Evolutionary conservation across 2,888 invertebrate genomes (phyloP).

Genomic region (Heliconius charithonia): DNA sequence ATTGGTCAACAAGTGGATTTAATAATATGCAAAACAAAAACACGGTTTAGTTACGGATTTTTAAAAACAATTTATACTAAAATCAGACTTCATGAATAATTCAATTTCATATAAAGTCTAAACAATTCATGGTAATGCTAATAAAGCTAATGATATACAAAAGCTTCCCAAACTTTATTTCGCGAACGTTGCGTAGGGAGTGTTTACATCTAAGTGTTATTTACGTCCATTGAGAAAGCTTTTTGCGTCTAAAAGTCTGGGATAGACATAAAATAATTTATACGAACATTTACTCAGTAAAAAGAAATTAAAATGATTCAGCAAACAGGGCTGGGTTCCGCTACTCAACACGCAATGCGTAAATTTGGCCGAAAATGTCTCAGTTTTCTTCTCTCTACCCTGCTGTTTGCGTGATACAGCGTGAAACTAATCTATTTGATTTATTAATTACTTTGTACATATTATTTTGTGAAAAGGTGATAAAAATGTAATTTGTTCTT

Average conservation of each 20-base stretch:
- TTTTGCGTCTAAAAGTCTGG: slow-evolving; percentile 1
- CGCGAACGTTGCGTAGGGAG: slow-evolving; percentile 2
- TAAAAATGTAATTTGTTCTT: background rate
- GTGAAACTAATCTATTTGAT: no score
- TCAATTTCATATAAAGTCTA: slow-evolving; percentile 33
- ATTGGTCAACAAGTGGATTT: no score
- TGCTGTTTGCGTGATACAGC: no score
- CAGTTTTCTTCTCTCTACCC: no score
- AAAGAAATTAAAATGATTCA: no score
- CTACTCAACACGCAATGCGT: no score
- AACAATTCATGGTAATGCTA: slow-evolving; percentile 27
- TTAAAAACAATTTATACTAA: slow-evolving; percentile 4
- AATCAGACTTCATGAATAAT: slow-evolving; percentile 37
- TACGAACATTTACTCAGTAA: no score
- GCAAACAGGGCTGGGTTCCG: no score
- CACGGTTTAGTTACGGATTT: background rate
- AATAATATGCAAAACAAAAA: background rate
- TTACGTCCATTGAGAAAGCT: slow-evolving; percentile 7
- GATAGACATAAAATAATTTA: background rate
- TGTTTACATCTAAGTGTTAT: slow-evolving; percentile 1
- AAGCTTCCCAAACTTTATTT: slow-evolving; percentile 27
- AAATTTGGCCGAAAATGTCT: no score
- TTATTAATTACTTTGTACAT: no score
- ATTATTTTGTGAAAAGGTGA: background rate
- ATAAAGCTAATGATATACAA: slow-evolving; percentile 37